These are phyloP conservation scores for Pteria penguin DNA, from an alignment of 2,888 invertebrate species.

Conservation along the genomic window DNA sequence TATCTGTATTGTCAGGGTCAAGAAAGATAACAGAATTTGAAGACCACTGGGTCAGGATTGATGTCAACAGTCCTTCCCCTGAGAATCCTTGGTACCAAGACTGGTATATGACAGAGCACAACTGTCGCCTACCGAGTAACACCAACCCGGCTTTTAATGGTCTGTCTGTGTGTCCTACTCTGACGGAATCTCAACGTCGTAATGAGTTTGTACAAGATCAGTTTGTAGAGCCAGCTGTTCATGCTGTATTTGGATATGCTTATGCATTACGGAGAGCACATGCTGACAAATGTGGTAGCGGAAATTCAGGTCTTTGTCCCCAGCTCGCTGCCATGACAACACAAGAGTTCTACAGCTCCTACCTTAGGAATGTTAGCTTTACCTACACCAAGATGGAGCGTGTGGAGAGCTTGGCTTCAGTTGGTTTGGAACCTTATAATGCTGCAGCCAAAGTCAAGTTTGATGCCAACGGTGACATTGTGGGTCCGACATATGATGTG, in stretches of 20 bases:
- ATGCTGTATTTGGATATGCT: slow-evolving; percentile 74
- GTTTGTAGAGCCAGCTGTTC: slow-evolving; percentile 74
- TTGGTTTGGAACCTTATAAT: slow-evolving; percentile 68
- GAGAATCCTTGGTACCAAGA: slow-evolving; percentile 74
- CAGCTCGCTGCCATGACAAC: slow-evolving; percentile 55
- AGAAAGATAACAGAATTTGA: slow-evolving; percentile 76
- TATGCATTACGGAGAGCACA: slow-evolving; percentile 72
- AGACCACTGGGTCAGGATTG: slow-evolving; percentile 74
- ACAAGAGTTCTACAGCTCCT: slow-evolving; percentile 65
- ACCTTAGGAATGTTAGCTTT: slow-evolving; percentile 70
- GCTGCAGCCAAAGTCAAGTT: slow-evolving; percentile 65
- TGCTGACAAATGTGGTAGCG: slow-evolving; percentile 58
- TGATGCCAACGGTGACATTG: slow-evolving; percentile 67
- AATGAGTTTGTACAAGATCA: slow-evolving; percentile 68
- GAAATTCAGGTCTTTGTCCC: slow-evolving; percentile 62
- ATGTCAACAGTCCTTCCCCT: slow-evolving; percentile 57
- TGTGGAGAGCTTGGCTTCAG: slow-evolving; percentile 72
- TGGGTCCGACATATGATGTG: slow-evolving; percentile 67
- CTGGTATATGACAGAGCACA: slow-evolving; percentile 69
- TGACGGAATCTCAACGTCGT: slow-evolving; percentile 51
- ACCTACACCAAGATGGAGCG: slow-evolving; percentile 69
- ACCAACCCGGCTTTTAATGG: slow-evolving; percentile 34
- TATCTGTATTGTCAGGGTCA: slow-evolving; percentile 66
- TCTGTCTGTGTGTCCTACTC: slow-evolving; percentile 32
- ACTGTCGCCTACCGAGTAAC: slow-evolving; percentile 61